Evolutionary conservation across 1,140 invertebrate species (phyloP).

Genomic region (Streblospio benedicti): DNA sequence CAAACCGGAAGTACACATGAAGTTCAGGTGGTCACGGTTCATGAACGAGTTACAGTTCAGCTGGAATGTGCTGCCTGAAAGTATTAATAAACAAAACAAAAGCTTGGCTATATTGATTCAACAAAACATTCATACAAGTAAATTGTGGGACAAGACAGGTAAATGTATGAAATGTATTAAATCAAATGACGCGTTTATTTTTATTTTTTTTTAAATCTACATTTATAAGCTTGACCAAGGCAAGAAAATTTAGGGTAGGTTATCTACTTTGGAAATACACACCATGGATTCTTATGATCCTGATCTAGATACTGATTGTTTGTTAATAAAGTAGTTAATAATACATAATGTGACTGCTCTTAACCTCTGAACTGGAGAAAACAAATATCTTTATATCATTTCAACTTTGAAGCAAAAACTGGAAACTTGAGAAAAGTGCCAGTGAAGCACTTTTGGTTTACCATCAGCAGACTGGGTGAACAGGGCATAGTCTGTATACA

Average conservation of each 20-base stretch:
- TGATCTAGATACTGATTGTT: conserved; percentile 73
- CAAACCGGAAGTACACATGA: conserved; percentile 98
- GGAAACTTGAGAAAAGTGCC: too few species aligned
- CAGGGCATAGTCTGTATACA: conserved; percentile 86
- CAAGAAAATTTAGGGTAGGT: too few species aligned
- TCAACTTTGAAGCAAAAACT: too few species aligned
- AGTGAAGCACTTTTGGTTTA: conserved; percentile 88
- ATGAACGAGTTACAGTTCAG: conserved; percentile 40
- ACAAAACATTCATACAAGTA: conserved; percentile 52
- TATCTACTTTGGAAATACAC: too few species aligned
- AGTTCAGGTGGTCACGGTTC: conserved; percentile 85
- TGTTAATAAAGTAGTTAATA: conserved; percentile 80
- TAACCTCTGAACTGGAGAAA: conserved; percentile 90
- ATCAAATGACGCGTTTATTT: not conserved
- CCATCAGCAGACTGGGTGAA: conserved; percentile 84
- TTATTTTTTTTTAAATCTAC: too few species aligned
- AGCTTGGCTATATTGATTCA: too few species aligned
- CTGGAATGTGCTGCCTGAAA: conserved; percentile 40
- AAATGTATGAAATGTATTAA: too few species aligned
- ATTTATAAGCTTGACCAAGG: too few species aligned
- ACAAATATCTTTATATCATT: conserved; percentile 80
- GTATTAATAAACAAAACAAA: not conserved
- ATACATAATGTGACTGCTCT: too few species aligned
- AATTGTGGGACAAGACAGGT: too few species aligned
- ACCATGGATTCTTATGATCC: too few species aligned